Evolutionary conservation across 2,113 vertebrate species (phyloP).

Genomic region (Gambusia holbrooki): DNA sequence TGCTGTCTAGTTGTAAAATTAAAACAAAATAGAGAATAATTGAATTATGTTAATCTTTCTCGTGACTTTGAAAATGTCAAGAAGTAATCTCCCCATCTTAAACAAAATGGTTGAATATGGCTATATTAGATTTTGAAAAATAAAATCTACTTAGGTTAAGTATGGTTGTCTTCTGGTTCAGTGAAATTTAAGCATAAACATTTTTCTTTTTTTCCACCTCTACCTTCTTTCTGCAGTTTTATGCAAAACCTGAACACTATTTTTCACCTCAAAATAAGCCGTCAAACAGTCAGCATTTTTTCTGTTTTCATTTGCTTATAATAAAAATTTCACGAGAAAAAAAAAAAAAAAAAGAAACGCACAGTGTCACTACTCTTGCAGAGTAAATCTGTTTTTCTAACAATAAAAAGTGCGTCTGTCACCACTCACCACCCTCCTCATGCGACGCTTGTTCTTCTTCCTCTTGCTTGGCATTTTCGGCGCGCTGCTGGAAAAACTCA

Average conservation of each 20-base stretch:
- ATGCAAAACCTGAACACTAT: background rate
- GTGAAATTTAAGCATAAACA: background rate
- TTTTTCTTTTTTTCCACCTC: background rate
- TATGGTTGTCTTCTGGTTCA: background rate
- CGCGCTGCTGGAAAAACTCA: constrained; percentile 1
- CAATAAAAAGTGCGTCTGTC: constrained; percentile 5
- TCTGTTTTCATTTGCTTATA: background rate
- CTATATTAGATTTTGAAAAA: background rate
- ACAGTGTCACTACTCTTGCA: background rate
- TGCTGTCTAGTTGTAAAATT: background rate
- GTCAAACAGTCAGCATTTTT: background rate
- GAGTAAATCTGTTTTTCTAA: background rate
- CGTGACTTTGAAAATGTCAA: no score
- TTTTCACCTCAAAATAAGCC: background rate
- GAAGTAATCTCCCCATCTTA: no score
- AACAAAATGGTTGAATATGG: no score
- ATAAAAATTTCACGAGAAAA: background rate
- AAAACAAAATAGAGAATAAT: background rate
- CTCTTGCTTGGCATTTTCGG: constrained; percentile 77
- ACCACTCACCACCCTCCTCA: constrained; percentile 73
- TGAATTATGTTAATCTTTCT: background rate
- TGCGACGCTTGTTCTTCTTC: constrained; percentile 79
- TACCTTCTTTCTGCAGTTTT: background rate
- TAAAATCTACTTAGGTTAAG: background rate
- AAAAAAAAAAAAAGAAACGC: background rate